Percentiles rank a stretch among this genome's conserved stretches.
Conservation (phyloP, 2,888 invertebrate species). For the Netelia melanura region DNA sequence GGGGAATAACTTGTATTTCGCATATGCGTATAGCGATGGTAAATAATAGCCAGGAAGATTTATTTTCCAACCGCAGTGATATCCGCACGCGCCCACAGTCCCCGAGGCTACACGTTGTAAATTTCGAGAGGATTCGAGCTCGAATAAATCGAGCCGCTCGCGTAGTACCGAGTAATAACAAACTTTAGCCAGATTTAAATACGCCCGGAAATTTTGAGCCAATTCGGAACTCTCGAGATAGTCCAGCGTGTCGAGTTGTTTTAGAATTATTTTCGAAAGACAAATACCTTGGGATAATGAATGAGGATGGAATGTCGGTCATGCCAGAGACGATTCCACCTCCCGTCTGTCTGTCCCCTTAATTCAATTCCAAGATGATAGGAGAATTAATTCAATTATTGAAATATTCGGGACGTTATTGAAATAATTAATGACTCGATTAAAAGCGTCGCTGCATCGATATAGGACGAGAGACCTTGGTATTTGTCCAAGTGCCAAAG, state of each 20-base stretch:
- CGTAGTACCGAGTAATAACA: conserved; percentile 1
- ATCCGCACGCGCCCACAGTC: background rate
- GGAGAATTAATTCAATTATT: conserved; percentile 43
- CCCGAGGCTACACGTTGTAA: conserved; percentile 1
- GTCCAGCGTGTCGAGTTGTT: too few species aligned
- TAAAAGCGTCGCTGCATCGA: too few species aligned
- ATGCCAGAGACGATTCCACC: background rate
- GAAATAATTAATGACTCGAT: too few species aligned
- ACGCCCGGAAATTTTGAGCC: background rate
- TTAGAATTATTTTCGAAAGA: too few species aligned
- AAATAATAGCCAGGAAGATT: conserved; percentile 21
- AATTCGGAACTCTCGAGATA: too few species aligned
- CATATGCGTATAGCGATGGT: background rate
- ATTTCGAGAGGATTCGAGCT: conserved; percentile 15
- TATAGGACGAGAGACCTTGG: background rate
- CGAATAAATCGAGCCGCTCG: background rate
- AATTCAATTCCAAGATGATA: conserved; percentile 21
- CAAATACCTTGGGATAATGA: too few species aligned
- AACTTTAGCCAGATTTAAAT: conserved; percentile 1
- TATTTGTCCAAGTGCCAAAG: background rate
- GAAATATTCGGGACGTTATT: background rate
- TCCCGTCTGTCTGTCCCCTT: too few species aligned
- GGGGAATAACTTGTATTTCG: background rate
- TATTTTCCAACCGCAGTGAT: conserved; percentile 16
- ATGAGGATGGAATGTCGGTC: too few species aligned